Percentiles rank a stretch among this genome's conserved stretches.
These are phyloP conservation scores for Hyaena hyaena DNA, from an alignment of 2,113 vertebrate species.

Conservation along the genomic window DNA sequence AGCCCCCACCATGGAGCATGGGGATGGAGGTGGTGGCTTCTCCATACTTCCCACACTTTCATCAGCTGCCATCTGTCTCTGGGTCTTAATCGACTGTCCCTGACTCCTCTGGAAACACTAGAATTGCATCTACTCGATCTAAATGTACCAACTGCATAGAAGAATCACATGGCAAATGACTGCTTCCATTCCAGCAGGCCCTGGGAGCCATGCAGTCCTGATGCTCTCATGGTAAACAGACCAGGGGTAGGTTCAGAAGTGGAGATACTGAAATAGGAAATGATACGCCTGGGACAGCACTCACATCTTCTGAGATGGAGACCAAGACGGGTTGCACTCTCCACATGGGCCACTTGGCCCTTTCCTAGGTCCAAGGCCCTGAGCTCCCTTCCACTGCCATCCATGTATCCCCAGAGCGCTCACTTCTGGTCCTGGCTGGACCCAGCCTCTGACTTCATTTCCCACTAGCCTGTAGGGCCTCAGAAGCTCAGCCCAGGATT, in stretches of 20 bases:
- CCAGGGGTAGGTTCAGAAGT: no score
- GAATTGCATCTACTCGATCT: neutral
- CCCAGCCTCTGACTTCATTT: neutral
- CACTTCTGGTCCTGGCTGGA: neutral
- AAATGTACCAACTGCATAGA: neutral
- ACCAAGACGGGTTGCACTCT: neutral
- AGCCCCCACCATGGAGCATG: neutral
- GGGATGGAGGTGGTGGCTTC: neutral
- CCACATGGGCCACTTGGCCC: neutral
- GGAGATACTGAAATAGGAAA: neutral
- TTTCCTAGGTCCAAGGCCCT: neutral
- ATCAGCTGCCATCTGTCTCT: neutral
- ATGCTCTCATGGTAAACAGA: neutral
- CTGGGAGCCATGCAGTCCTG: neutral
- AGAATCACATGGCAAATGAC: accelerated
- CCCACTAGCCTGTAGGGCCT: neutral
- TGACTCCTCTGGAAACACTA: neutral
- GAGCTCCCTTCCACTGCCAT: neutral
- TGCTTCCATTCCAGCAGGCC: neutral
- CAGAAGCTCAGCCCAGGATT: neutral
- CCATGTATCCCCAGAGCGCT: neutral
- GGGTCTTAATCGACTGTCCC: neutral
- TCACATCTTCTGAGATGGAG: neutral
- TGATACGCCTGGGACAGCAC: accelerated
- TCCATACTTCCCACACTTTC: neutral